Conservation (phyloP, 2,797 vertebrate genomes). For the Siniperca scherzeri region DNA sequence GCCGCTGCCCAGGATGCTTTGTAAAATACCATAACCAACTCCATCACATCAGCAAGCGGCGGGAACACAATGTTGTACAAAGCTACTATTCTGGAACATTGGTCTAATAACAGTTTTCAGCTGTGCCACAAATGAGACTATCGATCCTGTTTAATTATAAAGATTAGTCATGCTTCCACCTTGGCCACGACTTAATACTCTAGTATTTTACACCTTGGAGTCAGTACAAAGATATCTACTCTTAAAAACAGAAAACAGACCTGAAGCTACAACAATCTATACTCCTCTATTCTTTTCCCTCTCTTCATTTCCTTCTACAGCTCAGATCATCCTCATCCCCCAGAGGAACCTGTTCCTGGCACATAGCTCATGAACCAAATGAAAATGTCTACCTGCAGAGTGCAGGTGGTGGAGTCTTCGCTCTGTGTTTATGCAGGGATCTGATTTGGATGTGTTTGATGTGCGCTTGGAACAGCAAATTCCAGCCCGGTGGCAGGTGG, state of each 20-base stretch:
- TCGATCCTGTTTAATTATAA: conserved; percentile 75
- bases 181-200: conserved; percentile 30
- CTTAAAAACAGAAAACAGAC: conserved; percentile 21
- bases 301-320: conserved; percentile 47
- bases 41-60: conserved; percentile 67
- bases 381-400: conserved; percentile 74
- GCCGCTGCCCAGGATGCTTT: conserved; percentile 70
- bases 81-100: conserved; percentile 69
- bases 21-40: conserved; percentile 73
- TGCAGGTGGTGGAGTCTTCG: conserved; percentile 72
- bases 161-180: conserved; percentile 74
- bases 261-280: conserved; percentile 47
- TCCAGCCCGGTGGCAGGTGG: conserved; percentile 78
- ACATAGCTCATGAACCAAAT: conserved; percentile 60
- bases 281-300: not conserved
- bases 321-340: conserved; percentile 62
- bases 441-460: conserved; percentile 80
- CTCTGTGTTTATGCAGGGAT: conserved; percentile 58
- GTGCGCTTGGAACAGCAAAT: conserved; percentile 73
- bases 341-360: conserved; percentile 60
- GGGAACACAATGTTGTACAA: conserved; percentile 74
- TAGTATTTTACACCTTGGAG: conserved; percentile 49
- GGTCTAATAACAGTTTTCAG: conserved; percentile 72
- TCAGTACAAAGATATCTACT: conserved; percentile 43
- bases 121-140: conserved; percentile 70